Conservation (phyloP, 2,113 vertebrate genomes). For the Bostrychus sinensis region DNA sequence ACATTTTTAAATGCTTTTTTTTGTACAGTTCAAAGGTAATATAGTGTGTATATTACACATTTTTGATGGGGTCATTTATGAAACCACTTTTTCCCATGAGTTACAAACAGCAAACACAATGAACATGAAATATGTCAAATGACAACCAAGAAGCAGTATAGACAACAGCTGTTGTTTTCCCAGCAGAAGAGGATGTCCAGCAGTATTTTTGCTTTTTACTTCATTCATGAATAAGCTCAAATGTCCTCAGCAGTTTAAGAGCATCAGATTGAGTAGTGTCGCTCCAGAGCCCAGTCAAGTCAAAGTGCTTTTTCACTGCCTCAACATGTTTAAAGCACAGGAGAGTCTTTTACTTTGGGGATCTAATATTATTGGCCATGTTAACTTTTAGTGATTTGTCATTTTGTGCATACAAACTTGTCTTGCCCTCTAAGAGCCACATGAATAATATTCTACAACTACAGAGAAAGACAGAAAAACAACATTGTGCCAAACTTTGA, state of each 20-base stretch:
- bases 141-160: constrained; percentile 39
- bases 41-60: constrained; percentile 95
- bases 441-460: constrained; percentile 47
- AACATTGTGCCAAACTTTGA: constrained; percentile 81
- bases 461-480: constrained; percentile 52
- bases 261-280: constrained; percentile 66
- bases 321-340: constrained; percentile 79
- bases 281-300: constrained; percentile 88
- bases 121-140: constrained; percentile 25
- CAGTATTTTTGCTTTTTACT: constrained; percentile 91
- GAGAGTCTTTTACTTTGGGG: constrained; percentile 83
- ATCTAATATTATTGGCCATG: constrained; percentile 87
- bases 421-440: constrained; percentile 78
- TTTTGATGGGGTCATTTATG: constrained; percentile 84
- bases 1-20: constrained; percentile 56
- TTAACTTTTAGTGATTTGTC: constrained; percentile 89
- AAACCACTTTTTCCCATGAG: constrained; percentile 81
- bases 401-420: constrained; percentile 85
- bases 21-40: constrained; percentile 92
- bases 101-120: constrained; percentile 57
- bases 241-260: constrained; percentile 84
- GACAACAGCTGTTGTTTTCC: constrained; percentile 75
- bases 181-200: constrained; percentile 68
- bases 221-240: constrained; percentile 69
- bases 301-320: constrained; percentile 99